Evolutionary conservation across 2,888 invertebrate species (phyloP).

Genomic region (Eupeodes luniger): DNA sequence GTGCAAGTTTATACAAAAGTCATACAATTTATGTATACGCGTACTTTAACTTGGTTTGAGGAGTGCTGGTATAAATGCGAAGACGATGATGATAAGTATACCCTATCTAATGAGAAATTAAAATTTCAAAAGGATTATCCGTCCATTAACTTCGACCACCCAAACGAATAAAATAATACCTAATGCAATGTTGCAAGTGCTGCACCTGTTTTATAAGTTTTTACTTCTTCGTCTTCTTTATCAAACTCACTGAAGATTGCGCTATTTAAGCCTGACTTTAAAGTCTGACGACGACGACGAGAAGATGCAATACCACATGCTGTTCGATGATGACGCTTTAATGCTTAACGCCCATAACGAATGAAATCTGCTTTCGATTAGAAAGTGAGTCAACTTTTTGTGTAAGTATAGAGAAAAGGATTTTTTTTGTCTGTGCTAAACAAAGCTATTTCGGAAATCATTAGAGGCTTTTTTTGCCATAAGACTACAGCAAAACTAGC

Average conservation of each 20-base stretch:
- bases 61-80: conserved; percentile 1
- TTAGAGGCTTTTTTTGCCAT: conserved; percentile 27
- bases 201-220: conserved; percentile 29
- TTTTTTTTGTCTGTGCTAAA: conserved; percentile 22
- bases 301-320: too few species aligned
- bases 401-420: background rate
- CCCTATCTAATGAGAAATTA: conserved; percentile 8
- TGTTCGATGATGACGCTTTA: background rate
- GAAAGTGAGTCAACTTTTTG: conserved; percentile 57
- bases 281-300: background rate
- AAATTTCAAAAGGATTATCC: conserved; percentile 12
- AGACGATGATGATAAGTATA: too few species aligned
- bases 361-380: conserved; percentile 64
- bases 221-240: background rate
- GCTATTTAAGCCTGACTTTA: background rate
- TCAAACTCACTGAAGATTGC: background rate
- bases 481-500: background rate
- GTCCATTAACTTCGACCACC: conserved; percentile 23
- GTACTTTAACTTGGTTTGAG: background rate
- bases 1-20: background rate
- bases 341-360: conserved; percentile 50
- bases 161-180: background rate
- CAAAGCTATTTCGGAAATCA: conserved; percentile 60
- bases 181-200: conserved; percentile 26
- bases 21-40: too few species aligned